These are phyloP conservation scores for Microplitis mediator DNA, from an alignment of 1,140 invertebrate genomes.

Conservation along the genomic window DNA sequence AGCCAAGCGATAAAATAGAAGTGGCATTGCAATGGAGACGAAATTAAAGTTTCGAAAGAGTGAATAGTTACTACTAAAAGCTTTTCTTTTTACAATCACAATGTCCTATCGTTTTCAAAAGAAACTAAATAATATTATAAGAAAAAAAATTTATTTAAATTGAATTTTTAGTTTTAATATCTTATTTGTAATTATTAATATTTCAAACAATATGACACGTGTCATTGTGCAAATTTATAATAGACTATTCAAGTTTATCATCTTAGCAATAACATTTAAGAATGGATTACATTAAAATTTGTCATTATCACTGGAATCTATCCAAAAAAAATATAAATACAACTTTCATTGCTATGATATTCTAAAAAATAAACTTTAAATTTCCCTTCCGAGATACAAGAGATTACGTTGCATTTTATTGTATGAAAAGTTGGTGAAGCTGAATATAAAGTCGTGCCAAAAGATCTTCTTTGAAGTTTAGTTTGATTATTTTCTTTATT, in stretches of 20 bases:
- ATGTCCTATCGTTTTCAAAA: no score
- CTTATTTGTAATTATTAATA: no score
- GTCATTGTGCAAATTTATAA: no score
- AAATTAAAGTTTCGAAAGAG: conserved; percentile 5
- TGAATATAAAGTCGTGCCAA: neutral
- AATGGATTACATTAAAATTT: neutral
- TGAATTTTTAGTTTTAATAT: no score
- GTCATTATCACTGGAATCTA: neutral
- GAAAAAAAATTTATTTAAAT: neutral
- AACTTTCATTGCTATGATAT: neutral
- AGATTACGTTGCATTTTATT: neutral
- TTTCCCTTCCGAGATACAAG: neutral
- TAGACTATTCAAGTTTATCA: no score
- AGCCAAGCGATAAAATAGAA: conserved; percentile 9
- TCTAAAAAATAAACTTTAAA: neutral
- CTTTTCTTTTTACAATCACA: neutral
- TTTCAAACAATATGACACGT: no score
- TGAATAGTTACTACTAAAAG: neutral
- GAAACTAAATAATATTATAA: neutral
- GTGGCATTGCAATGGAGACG: neutral
- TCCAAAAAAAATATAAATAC: neutral
- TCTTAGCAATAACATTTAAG: neutral
- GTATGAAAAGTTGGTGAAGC: conserved; percentile 3
- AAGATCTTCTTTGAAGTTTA: neutral
- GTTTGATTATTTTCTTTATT: neutral